A percentile compares a stretch with the other conserved stretches of the same genome.
Evolutionary conservation across 2,888 invertebrate genomes (phyloP).

Genomic region (Parapristionchus giblindavisi): DNA sequence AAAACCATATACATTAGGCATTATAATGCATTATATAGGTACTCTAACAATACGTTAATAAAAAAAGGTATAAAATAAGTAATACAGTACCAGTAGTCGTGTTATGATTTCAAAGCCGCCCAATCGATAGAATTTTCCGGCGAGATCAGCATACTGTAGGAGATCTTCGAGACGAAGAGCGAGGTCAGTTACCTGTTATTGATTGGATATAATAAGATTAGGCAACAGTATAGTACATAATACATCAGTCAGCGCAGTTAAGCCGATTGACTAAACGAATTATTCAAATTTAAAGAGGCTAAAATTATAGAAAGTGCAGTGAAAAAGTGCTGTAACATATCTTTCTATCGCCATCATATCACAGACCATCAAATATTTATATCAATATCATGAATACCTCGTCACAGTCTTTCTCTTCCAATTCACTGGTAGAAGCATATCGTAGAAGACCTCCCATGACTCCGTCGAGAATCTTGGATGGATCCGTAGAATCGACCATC

Average conservation of each 20-base stretch:
- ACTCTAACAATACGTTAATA: not conserved
- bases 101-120: conserved; percentile 37
- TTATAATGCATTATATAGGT: not conserved
- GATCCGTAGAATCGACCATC: conserved; percentile 32
- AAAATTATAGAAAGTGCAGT: not conserved
- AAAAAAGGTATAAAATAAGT: not conserved
- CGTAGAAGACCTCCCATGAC: conserved; percentile 32
- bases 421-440: not conserved
- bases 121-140: conserved; percentile 29
- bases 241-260: not conserved
- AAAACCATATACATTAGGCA: not conserved
- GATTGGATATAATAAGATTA: not conserved
- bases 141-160: conserved; percentile 34
- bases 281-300: not conserved
- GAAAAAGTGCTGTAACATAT: not conserved
- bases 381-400: no score
- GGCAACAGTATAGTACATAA: not conserved
- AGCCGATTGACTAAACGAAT: not conserved
- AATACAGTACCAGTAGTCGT: conserved; percentile 2
- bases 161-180: conserved; percentile 34
- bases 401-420: no score
- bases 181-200: conserved; percentile 27
- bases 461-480: conserved; percentile 38
- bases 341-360: no score
- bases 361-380: no score